Evolutionary conservation across 2,113 vertebrate genomes (phyloP).

Genomic region (Brevimyrus niger): DNA sequence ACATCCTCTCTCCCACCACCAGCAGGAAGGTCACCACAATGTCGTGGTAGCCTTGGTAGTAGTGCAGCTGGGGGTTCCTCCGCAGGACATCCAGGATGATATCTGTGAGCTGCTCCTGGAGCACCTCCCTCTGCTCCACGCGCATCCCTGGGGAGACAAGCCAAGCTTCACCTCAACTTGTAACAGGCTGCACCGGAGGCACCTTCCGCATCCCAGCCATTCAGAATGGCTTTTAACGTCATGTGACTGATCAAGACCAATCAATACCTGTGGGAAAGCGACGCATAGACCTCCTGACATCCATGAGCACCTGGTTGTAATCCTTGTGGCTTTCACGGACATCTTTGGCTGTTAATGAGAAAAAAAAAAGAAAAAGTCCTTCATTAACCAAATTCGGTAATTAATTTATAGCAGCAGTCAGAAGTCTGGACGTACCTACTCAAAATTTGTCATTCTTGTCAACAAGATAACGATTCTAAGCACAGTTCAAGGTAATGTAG

Average conservation of each 20-base stretch:
- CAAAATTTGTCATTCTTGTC: background rate
- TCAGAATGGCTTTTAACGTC: background rate
- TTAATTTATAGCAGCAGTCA: background rate
- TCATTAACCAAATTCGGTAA: background rate
- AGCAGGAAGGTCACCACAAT: conserved; percentile 68
- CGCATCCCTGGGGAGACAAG: conserved; percentile 58
- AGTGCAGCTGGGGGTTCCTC: conserved; percentile 65
- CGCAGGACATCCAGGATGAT: conserved; percentile 65
- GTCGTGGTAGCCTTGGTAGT: conserved; percentile 78
- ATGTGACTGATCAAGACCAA: background rate
- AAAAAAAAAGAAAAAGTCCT: background rate
- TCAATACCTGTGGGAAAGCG: conserved; percentile 65
- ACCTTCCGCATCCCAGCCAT: background rate
- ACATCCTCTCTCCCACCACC: conserved; percentile 62
- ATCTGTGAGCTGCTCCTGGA: conserved; percentile 69
- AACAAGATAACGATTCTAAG: background rate
- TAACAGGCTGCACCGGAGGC: background rate
- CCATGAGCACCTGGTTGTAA: conserved; percentile 69
- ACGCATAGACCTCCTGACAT: conserved; percentile 67
- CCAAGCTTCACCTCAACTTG: background rate
- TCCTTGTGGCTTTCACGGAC: conserved; percentile 64
- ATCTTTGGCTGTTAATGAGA: conserved; percentile 47
- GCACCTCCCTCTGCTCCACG: conserved; percentile 52
- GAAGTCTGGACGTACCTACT: background rate
- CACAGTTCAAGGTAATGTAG: background rate